phyloP scores from a whole-genome alignment of 2,797 vertebrate genomes.

The Pseudochaenichthys georgianus region DNA sequence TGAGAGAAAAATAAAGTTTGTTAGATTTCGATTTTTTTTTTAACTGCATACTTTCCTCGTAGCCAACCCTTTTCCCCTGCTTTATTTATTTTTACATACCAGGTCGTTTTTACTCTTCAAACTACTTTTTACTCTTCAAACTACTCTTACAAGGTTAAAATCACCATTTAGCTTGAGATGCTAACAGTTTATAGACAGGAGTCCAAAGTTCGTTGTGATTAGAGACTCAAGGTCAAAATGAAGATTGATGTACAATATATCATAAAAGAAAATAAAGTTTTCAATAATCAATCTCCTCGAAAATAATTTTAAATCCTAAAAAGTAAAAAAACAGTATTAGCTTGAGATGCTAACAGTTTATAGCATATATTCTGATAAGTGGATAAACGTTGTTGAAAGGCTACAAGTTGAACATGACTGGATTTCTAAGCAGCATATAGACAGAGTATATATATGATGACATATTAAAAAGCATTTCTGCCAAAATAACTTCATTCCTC shows the following conservation, averaged over 20 bases:
- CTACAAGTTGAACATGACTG: neutral
- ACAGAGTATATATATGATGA: no score
- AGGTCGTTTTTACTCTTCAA: neutral
- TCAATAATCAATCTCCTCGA: neutral
- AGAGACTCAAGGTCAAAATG: no score
- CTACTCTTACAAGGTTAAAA: neutral
- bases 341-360: neutral
- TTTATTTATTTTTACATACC: neutral
- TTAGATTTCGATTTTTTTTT: no score
- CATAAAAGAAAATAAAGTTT: no score
- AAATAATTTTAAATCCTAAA: neutral
- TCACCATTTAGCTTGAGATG: neutral
- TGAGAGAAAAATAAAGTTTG: neutral
- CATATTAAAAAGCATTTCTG: neutral
- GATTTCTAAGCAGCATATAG: neutral
- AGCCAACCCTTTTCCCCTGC: neutral
- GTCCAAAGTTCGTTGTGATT: no score
- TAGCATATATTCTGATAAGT: neutral
- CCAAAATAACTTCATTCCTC: conserved; percentile 7
- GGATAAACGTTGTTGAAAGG: neutral
- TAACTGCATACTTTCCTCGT: no score
- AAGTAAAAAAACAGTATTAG: neutral
- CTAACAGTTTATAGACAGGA: neutral
- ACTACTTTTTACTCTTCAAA: neutral
- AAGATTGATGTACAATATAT: no score